Evolutionary conservation across 2,797 vertebrate species (phyloP).

Genomic region (Falco biarmicus): DNA sequence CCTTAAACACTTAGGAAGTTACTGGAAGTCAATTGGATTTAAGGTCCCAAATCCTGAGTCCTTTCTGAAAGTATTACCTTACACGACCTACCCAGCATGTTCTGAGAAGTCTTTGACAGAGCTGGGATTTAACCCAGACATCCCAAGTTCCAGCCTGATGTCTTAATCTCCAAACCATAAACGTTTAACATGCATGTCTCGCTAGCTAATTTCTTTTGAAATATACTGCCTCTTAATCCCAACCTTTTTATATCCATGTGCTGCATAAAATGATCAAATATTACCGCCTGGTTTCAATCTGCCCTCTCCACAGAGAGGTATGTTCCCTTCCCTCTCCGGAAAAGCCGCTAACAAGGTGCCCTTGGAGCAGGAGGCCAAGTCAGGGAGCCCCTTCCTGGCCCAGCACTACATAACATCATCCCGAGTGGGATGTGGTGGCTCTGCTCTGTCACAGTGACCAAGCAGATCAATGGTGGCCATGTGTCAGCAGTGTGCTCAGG

Average conservation of each 20-base stretch:
- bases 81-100: not conserved
- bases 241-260: conserved; percentile 1
- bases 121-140: conserved; percentile 34
- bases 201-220: conserved; percentile 35
- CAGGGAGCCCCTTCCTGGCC: not conserved
- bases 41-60: conserved; percentile 13
- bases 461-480: not conserved
- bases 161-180: conserved; percentile 36
- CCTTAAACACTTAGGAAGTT: conserved; percentile 25
- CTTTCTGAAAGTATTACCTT: conserved; percentile 32
- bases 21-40: conserved; percentile 33
- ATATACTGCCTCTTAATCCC: conserved; percentile 14
- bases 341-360: not conserved
- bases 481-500: not conserved
- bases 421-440: not conserved
- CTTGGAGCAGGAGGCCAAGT: not conserved
- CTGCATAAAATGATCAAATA: not conserved
- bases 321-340: not conserved
- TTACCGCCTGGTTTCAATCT: not conserved
- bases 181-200: not conserved
- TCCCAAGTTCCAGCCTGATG: not conserved
- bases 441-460: not conserved
- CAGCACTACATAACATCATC: not conserved
- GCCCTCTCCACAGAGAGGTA: not conserved
- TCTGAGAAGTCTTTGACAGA: conserved; percentile 27